Evolutionary conservation across 2,113 vertebrate species (phyloP), one percentile per base, ranked within the genome.

Genomic region (Leptocoma aspasia): DNA sequence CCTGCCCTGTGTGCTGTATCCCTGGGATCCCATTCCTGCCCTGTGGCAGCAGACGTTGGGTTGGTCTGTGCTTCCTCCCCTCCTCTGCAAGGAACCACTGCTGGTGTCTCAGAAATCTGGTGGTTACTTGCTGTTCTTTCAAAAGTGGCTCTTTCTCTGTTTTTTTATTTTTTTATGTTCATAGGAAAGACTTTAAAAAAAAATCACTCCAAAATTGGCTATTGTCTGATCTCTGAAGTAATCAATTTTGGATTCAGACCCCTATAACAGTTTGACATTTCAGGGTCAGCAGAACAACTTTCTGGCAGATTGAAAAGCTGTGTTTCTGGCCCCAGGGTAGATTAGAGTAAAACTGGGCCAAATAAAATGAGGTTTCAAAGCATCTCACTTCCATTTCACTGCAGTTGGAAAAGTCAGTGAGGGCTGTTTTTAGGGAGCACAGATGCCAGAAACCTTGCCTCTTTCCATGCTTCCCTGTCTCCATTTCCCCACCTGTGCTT

Each of bases 201-300:
- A 92, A 30, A 65, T 28, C 41, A 8, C 83, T 93, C 31, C 82
- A 66, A 82, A 94, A 83, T 65, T 77, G 59, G 79, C 92, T 95
- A 73, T 95, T 97, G 94, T 94, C 95, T 96, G 84, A 94, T 91
- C 92, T 94, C 91, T 95, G 92, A 96, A 96, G 95, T 96, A 95
- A 97, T 97, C 95, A 96, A 69, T 96, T 97, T 95, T 91, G 65
- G 89, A 96, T 97, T 95, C 94, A 89, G 88, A 23, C 78, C 87
- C 86, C 75, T 96, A 8, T 96, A 96, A 90, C 89, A 82, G 82
- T 93, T 96, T 97, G 97, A 97, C 96, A 97, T 97, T 95, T 97
- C 95, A 95, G 93, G 97, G 96, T 97, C 97, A 97, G 92, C 94
- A 75, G 96, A 95, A 94, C 95, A 95, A 95, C 96, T 93, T 95